phyloP scores from a whole-genome alignment of 2,797 vertebrate genomes.

The Hypotaenidia okinawae region DNA sequence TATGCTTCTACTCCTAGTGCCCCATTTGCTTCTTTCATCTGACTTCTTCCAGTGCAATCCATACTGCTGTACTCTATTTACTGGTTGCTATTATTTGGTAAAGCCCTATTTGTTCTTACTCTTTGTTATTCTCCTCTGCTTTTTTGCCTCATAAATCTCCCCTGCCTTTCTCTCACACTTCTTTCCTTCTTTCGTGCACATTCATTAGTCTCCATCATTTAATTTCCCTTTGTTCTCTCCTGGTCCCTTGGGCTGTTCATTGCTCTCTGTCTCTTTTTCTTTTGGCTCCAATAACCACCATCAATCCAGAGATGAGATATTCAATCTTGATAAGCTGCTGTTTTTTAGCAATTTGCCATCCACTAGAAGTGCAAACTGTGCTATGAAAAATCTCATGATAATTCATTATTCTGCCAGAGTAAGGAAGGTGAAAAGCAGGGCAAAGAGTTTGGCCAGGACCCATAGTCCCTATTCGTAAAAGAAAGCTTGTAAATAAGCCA shows the following conservation, averaged over 20 bases:
- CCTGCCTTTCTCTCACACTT: neutral
- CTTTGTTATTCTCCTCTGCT: neutral
- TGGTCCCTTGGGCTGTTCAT: slow-evolving; percentile 4
- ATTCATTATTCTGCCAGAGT: slow-evolving; percentile 43
- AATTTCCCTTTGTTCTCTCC: slow-evolving; percentile 35
- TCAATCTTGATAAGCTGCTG: slow-evolving; percentile 56
- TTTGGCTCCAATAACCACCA: slow-evolving; percentile 23
- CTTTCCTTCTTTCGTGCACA: neutral
- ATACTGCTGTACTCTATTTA: neutral
- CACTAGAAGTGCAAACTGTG: slow-evolving; percentile 11
- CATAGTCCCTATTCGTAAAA: neutral
- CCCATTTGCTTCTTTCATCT: neutral
- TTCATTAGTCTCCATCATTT: slow-evolving; percentile 48
- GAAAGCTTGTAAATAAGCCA: slow-evolving; percentile 11
- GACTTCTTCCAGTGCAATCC: neutral
- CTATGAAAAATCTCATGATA: slow-evolving; percentile 42
- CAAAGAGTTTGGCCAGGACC: slow-evolving; percentile 37
- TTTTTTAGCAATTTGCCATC: slow-evolving; percentile 39
- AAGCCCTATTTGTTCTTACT: neutral
- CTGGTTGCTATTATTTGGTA: neutral
- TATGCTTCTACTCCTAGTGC: neutral
- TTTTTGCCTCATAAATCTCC: slow-evolving; percentile 16
- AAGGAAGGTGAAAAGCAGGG: slow-evolving; percentile 36
- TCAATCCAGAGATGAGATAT: slow-evolving; percentile 51
- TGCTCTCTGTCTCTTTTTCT: slow-evolving; percentile 47